These are phyloP conservation scores for Thereva nobilitata DNA, from an alignment of 2,888 invertebrate species.

Conservation along the genomic window DNA sequence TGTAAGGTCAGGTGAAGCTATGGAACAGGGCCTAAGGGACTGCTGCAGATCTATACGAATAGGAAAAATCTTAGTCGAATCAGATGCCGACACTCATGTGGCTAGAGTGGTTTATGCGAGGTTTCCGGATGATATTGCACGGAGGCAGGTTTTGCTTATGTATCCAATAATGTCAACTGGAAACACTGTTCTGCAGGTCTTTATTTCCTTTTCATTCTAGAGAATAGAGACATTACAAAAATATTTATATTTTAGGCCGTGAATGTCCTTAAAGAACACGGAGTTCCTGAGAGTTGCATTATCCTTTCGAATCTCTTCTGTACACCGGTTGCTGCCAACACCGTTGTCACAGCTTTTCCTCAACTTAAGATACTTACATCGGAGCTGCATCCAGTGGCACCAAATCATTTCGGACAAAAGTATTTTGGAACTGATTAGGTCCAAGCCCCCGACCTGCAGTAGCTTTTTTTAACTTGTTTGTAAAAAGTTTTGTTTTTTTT, in stretches of 20 bases:
- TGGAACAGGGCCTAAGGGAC: conserved; percentile 93
- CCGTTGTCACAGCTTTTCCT: conserved; percentile 82
- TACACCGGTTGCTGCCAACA: conserved; percentile 87
- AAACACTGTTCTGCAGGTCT: conserved; percentile 84
- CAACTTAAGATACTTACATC: conserved; percentile 94
- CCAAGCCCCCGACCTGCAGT: conserved; percentile 16
- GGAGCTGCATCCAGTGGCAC: conserved; percentile 92
- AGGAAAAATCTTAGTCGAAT: conserved; percentile 97
- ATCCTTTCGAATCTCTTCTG: conserved; percentile 97
- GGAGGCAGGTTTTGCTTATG: conserved; percentile 89
- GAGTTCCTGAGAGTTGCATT: conserved; percentile 91
- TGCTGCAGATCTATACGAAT: conserved; percentile 98
- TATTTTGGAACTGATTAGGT: conserved; percentile 95
- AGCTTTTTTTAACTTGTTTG: conserved; percentile 17
- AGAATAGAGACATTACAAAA: not conserved
- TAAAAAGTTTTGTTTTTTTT: conserved; percentile 12
- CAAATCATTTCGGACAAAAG: conserved; percentile 97
- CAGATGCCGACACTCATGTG: conserved; percentile 94
- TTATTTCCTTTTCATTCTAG: not conserved
- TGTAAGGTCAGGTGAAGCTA: conserved; percentile 92
- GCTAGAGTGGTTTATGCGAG: conserved; percentile 97
- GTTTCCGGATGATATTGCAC: conserved; percentile 93
- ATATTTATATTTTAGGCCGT: conserved; percentile 72
- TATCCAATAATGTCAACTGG: conserved; percentile 99
- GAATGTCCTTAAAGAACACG: conserved; percentile 90